Evolutionary conservation across 2,113 vertebrate genomes (phyloP), one percentile per base, ranked within the genome.

Genomic region (Enhydra lutris): DNA sequence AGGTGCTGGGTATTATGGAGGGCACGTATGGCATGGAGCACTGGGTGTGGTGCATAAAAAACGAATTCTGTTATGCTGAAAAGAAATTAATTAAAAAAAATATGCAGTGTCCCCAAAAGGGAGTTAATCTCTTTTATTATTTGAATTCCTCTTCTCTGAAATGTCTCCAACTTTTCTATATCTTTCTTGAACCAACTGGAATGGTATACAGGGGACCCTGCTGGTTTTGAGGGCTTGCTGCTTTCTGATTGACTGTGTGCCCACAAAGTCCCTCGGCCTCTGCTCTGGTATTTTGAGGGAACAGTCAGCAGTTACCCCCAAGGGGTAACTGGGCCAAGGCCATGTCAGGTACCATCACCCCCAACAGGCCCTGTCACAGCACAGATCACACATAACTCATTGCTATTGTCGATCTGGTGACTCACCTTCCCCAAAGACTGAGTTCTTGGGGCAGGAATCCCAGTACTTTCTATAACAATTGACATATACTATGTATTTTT

Each of bases 121-220:
- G 82, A 61, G 36, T 63, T 34, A 50, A 81, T 50, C 17, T 55
- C 45, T 89, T 34, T 91, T 42, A 34, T 78, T 50, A 78, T 52
- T 87, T 91, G 23, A 97, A 91, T 81, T 71, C 21, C 9, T 78
- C 57, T 78, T 94, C 78, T 97, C 73, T 23, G 42, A 82, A 74
- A 50, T 24, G 12, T 65, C n/a, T 57, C 36, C 24, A 47, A 26
- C 6, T 86, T 94, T 50, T 81, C 23, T 78, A 0, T 65, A 50
- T 57, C 63, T 74, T 91, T 87, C 47, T 79, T 74, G 23, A 84
- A n/a, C n/a, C 13, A 6, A 94, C n/a, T 47, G 61, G 81, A 74
- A n/a, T 7, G 73, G 39, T 36, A 94, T 76, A 55, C 29, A 42
- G n/a, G 24, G 29, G 10, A 61, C 20, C 23, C 52, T 61, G 31